Evolutionary conservation across 1,140 invertebrate genomes (phyloP).

Genomic region (Aphelenchoides fujianensis): DNA sequence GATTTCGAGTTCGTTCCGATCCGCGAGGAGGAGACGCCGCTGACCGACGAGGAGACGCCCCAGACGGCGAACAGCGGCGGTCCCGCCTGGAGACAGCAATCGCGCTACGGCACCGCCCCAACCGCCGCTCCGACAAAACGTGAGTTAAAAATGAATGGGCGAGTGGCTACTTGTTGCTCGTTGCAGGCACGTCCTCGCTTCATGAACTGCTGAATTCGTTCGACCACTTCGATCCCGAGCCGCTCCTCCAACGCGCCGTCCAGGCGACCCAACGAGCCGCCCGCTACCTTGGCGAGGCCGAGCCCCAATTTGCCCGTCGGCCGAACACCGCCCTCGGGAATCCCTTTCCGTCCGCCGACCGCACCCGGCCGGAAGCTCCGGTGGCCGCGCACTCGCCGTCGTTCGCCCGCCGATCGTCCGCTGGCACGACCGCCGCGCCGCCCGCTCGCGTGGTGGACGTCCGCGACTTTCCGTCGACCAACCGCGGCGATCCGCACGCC

Average conservation of each 20-base stretch:
- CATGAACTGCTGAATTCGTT: slow-evolving; percentile 11
- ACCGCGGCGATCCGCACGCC: not conserved
- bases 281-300: not conserved
- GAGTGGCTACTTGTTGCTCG: too few species aligned
- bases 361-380: not conserved
- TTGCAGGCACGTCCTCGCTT: slow-evolving; percentile 12
- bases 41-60: not conserved
- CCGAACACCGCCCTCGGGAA: slow-evolving; percentile 6
- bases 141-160: too few species aligned
- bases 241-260: slow-evolving; percentile 12
- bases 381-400: not conserved
- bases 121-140: not conserved
- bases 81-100: slow-evolving; percentile 3
- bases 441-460: not conserved
- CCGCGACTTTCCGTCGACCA: slow-evolving; percentile 13
- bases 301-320: not conserved
- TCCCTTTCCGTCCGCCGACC: not conserved
- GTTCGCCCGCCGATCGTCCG: not conserved
- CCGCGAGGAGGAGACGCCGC: not conserved
- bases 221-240: slow-evolving; percentile 16
- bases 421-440: not conserved
- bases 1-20: slow-evolving; percentile 24
- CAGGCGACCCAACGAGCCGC: not conserved
- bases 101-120: not conserved
- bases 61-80: not conserved